Base-by-base conservation (phyloP, 2,797 vertebrate genomes). In the Thamnophis elegans region DNA sequence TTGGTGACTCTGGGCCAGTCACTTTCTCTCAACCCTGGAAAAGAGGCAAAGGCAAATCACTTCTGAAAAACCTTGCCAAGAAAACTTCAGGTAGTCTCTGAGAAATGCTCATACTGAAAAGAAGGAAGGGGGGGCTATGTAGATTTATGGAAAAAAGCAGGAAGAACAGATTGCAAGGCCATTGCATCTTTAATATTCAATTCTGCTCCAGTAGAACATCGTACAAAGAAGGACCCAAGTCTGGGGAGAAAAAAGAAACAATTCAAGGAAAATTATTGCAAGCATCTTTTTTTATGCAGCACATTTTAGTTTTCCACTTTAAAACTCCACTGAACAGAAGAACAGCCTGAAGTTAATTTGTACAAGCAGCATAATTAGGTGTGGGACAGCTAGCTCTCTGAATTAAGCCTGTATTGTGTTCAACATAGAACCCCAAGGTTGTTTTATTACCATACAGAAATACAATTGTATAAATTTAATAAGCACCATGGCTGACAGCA, bases 191-290 rank as follows among this genome's bases (percentile, higher is more conserved):
- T 96, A 98, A 89, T 97, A 97, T 90, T 98, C 97, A 93, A 96
- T 97, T 96, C 95, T 96, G 94, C 97, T 98, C 98, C 98, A 98
- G 94, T 97, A 98, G 97, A 98, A 98, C 98, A 98, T 98, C 94
- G 97, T 97, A 62, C 97, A 97, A 82, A 98, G 96, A 85, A 98
- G 97, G 88, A 98, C 97, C 0, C 96, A 98, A 94, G 98, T 98
- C 98, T 98, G 95, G 93, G 93, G 97, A 95, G 0, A 2, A 42
- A 92, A 90, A 32, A 56, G 26, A 73, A 90, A 88, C 1, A 58
- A 62, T 55, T 85, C 51, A 60, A n/a, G 32, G n/a, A 65, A 10
- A 59, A 65, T 8, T 54, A 87, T 20, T 62, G 32, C 82, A 62
- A 62, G 59, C 47, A 60, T 78, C 47, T 90, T 68, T 47, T 73